Percentiles rank a stretch among this genome's conserved stretches.
These are phyloP conservation scores for Eremophila alpestris DNA, from an alignment of 2,797 vertebrate species.

Conservation along the genomic window DNA sequence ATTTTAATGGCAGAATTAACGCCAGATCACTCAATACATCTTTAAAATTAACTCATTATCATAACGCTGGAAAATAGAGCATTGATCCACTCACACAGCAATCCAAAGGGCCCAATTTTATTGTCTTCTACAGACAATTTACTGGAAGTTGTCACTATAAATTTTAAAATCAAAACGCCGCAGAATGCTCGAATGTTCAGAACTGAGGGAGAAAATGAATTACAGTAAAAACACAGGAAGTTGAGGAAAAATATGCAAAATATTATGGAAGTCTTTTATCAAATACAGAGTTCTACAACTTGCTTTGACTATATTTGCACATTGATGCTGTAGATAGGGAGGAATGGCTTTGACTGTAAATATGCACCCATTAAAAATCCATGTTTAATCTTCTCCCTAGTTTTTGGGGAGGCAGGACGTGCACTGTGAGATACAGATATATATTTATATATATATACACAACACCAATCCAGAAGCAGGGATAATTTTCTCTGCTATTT, in stretches of 20 bases:
- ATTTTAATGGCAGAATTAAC: conserved; percentile 59
- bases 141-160: conserved; percentile 8
- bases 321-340: neutral
- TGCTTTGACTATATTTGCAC: neutral
- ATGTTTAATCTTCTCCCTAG: neutral
- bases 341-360: neutral
- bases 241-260: neutral
- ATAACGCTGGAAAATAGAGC: conserved; percentile 64
- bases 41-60: conserved; percentile 68
- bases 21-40: conserved; percentile 56
- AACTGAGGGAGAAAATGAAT: neutral
- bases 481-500: neutral
- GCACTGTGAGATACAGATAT: neutral
- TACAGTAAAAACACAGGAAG: neutral
- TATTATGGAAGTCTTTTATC: neutral
- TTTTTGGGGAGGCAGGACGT: neutral
- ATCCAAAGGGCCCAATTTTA: conserved; percentile 49
- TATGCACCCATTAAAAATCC: neutral
- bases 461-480: neutral
- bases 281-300: neutral
- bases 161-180: conserved; percentile 29
- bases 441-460: neutral
- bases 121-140: conserved; percentile 52
- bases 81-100: conserved; percentile 52
- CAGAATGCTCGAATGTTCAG: neutral